A percentile compares a stretch with the other conserved stretches of the same genome.
These are phyloP conservation scores for Ostrea edulis DNA, from an alignment of 1,140 invertebrate species.

Conservation along the genomic window DNA sequence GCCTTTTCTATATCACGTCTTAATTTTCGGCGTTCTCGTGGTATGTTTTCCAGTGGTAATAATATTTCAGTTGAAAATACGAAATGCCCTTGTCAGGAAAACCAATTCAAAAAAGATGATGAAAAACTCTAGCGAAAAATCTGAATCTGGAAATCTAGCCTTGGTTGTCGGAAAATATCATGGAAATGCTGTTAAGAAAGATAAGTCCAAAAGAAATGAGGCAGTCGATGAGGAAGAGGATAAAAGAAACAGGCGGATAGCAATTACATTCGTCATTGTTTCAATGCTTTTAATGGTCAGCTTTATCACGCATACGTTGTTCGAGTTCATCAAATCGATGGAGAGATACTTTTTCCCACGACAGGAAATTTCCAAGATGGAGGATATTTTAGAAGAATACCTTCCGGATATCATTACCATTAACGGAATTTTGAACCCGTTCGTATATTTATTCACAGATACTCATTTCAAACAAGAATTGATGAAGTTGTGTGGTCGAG, in stretches of 20 bases:
- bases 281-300: neutral
- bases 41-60: too few relatives aligned
- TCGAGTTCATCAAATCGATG: neutral
- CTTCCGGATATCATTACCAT: neutral
- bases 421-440: constrained; percentile 9
- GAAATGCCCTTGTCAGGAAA: too few relatives aligned
- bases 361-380: neutral
- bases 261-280: neutral
- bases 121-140: too few relatives aligned
- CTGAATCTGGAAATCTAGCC: too few relatives aligned
- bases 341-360: neutral
- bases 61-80: too few relatives aligned
- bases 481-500: neutral
- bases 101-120: too few relatives aligned
- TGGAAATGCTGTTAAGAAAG: neutral
- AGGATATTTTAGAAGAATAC: neutral
- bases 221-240: neutral
- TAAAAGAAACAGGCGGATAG: neutral
- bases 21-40: too few relatives aligned
- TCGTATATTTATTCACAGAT: neutral
- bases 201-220: neutral
- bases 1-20: too few relatives aligned
- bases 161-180: too few relatives aligned
- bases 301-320: neutral
- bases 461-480: neutral